phyloP scores from a whole-genome alignment of 2,888 invertebrate genomes.

The Mallateleia sp. region DNA sequence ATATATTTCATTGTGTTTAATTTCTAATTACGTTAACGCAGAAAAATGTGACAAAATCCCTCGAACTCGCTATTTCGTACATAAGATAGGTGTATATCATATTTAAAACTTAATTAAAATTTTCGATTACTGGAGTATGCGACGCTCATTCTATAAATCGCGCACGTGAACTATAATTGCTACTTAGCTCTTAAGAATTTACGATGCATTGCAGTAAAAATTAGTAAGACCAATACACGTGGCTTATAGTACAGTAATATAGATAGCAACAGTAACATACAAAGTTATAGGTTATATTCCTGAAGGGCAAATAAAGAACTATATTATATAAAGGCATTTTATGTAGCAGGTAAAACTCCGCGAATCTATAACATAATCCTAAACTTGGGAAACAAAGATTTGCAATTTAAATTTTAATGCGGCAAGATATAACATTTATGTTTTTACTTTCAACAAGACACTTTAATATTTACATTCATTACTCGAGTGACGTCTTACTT shows the following conservation, averaged over 20 bases:
- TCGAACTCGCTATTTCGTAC: conserved; percentile 31
- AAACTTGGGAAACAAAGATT: conserved; percentile 40
- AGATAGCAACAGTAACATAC: too few relatives aligned
- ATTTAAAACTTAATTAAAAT: conserved; percentile 70
- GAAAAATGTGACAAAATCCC: conserved; percentile 43
- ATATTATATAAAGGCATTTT: too few relatives aligned
- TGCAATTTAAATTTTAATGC: too few relatives aligned
- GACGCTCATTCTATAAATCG: conserved; percentile 56
- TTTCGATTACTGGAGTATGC: conserved; percentile 59
- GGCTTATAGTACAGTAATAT: too few relatives aligned
- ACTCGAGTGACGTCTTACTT: too few relatives aligned
- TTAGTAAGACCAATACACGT: conserved; percentile 56
- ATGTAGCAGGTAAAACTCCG: too few relatives aligned
- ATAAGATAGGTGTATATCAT: conserved; percentile 50
- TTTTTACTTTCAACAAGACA: too few relatives aligned
- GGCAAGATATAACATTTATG: too few relatives aligned
- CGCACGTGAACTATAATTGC: conserved; percentile 42
- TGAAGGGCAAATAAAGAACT: too few relatives aligned
- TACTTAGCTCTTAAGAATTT: conserved; percentile 42
- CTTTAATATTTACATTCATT: too few relatives aligned
- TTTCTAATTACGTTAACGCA: conserved; percentile 60
- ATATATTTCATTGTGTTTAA: conserved; percentile 70
- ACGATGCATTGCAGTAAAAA: conserved; percentile 52
- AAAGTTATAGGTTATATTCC: too few relatives aligned
- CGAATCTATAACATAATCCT: conserved; percentile 46